Evolutionary conservation across 2,888 invertebrate genomes (phyloP), one percentile per base, ranked within the genome.

Genomic region (Marronus borbonicus): DNA sequence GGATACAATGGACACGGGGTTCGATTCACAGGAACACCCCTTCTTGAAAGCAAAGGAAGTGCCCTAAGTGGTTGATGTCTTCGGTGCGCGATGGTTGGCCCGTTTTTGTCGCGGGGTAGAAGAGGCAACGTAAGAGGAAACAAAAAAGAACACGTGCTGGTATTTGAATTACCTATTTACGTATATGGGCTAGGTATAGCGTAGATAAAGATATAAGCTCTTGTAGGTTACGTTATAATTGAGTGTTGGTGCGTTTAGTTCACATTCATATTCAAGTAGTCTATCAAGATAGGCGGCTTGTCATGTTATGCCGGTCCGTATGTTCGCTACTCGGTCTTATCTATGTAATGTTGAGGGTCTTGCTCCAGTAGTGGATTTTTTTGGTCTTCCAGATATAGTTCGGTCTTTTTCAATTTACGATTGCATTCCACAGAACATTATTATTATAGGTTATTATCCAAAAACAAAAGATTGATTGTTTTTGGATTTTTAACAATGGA

Each of bases 21-120:
- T 77, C 81, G 77, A 74, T 74, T 60, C 72, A 55, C 55, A 80
- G 80, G 80, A 78, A 84, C 81, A 83, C 83, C 82, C 81, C 83
- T 83, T 82, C 83, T 82, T 83, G 83, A 84, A 85, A 83, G 83
- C 84, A 86, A 84, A 87, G 87, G 87, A 88, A 86, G 86, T 86
- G 83, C 86, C 86, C 87, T 83, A 82, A 84, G 84, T 84, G 84
- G 83, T 84, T 60, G 70, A 58, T 58, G 72, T 68, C 60, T 74
- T 74, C 39, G 55, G 58, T 55, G n/a, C 44, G 20, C 58, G 72
- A 72, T 60, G 72, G 72, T 72, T 72, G 72, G 72, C 44, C 72
- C 44, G 60, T 74, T 39, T 17, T 55, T 20, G 44, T 39, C 7
- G 60, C 44, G 72, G 44, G 60, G 31, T 31, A 31, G 72, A 60